phyloP scores from a whole-genome alignment of 2,113 vertebrate species.

The Rhinoptilus africanus region DNA sequence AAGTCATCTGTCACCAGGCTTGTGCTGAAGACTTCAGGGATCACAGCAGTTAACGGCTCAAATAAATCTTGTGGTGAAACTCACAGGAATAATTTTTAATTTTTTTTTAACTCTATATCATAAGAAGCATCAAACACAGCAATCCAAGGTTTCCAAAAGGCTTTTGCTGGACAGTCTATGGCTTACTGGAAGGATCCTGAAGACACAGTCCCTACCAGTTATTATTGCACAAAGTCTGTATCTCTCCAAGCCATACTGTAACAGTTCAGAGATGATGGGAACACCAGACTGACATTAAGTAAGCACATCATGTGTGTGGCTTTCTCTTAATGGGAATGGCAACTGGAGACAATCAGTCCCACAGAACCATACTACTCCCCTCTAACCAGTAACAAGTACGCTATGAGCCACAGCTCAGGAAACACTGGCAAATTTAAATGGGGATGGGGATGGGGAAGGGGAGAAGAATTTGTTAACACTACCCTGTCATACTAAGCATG shows the following conservation, averaged over 20 bases:
- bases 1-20: conserved; percentile 47
- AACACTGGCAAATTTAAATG: neutral
- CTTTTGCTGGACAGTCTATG: neutral
- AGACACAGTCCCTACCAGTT: neutral
- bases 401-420: neutral
- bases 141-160: neutral
- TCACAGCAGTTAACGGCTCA: neutral
- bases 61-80: conserved; percentile 1
- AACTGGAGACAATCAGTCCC: neutral
- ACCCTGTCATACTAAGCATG: neutral
- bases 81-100: neutral
- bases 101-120: neutral
- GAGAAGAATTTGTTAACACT: neutral
- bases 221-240: neutral
- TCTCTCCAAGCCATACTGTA: neutral
- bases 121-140: neutral
- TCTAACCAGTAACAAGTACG: neutral
- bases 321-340: neutral
- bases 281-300: neutral
- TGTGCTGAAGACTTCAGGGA: conserved; percentile 25
- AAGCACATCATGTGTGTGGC: neutral
- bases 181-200: neutral
- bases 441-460: too few relatives aligned
- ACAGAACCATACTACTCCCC: neutral
- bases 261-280: neutral